These are phyloP conservation scores for Acrobasis suavella DNA, from an alignment of 2,888 invertebrate species.

Conservation along the genomic window DNA sequence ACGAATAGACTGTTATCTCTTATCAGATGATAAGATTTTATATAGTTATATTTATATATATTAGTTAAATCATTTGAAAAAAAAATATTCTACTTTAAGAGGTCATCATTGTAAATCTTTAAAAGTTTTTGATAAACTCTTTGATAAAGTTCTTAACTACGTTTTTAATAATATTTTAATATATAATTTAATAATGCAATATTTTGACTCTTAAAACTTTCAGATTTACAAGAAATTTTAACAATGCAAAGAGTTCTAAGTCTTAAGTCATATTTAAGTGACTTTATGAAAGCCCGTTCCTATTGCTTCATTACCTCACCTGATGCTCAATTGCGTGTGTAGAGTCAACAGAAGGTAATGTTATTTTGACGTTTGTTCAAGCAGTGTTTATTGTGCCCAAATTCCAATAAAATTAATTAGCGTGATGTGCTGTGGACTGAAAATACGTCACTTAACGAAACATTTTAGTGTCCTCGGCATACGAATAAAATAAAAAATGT, in stretches of 20 bases:
- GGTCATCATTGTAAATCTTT: neutral
- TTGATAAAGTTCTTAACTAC: too few species aligned
- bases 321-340: too few species aligned
- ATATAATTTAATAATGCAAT: too few species aligned
- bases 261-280: neutral
- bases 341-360: neutral
- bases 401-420: too few species aligned
- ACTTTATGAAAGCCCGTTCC: neutral
- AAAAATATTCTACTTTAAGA: neutral
- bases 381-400: too few species aligned
- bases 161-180: too few species aligned
- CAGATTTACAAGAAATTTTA: neutral
- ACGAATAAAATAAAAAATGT: neutral
- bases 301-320: slow-evolving; percentile 25
- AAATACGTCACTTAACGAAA: slow-evolving; percentile 49
- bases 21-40: neutral
- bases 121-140: neutral
- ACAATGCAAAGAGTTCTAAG: neutral
- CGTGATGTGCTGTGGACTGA: too few species aligned
- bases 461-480: slow-evolving; percentile 41
- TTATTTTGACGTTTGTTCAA: too few species aligned
- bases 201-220: neutral
- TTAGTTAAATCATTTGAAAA: too few species aligned
- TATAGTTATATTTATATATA: too few species aligned
- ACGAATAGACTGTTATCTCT: neutral